Evolutionary conservation across 2,888 invertebrate genomes (phyloP).

Genomic region (Choristoneura rosaceana): DNA sequence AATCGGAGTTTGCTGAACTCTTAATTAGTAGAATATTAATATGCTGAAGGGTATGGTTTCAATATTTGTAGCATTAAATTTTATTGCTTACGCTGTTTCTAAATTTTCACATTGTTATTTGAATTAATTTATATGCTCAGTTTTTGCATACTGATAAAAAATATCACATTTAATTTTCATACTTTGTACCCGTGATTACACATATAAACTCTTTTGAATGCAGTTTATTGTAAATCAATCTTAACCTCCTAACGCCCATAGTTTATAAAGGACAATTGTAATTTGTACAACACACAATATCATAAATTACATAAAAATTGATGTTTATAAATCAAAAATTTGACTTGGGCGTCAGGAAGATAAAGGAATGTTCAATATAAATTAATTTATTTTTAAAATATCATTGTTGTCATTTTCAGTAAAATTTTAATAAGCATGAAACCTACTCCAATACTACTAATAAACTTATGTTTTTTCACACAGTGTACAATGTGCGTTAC

Average conservation of each 20-base stretch:
- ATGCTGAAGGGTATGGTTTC: slow-evolving; percentile 12
- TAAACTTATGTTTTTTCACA: no score
- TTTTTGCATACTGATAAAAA: not conserved
- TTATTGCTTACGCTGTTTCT: slow-evolving; percentile 7
- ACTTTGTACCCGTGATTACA: not conserved
- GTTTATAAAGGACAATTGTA: no score
- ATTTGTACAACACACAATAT: no score
- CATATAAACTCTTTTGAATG: no score
- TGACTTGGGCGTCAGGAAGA: no score
- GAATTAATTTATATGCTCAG: not conserved
- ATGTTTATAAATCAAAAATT: no score
- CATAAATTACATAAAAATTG: no score
- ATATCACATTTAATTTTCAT: not conserved
- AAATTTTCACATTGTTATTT: slow-evolving; percentile 14
- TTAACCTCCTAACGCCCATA: no score
- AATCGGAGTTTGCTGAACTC: slow-evolving; percentile 14
- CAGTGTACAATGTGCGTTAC: no score
- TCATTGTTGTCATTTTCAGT: not conserved
- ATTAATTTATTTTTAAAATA: not conserved
- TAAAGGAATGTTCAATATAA: no score
- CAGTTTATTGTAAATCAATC: no score
- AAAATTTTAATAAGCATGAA: not conserved
- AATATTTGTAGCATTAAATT: slow-evolving; percentile 15
- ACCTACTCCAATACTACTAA: no score
- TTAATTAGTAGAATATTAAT: slow-evolving; percentile 14